These are phyloP conservation scores for Drosophila kepulauana DNA, from an alignment of 1,140 invertebrate genomes.

Conservation along the genomic window DNA sequence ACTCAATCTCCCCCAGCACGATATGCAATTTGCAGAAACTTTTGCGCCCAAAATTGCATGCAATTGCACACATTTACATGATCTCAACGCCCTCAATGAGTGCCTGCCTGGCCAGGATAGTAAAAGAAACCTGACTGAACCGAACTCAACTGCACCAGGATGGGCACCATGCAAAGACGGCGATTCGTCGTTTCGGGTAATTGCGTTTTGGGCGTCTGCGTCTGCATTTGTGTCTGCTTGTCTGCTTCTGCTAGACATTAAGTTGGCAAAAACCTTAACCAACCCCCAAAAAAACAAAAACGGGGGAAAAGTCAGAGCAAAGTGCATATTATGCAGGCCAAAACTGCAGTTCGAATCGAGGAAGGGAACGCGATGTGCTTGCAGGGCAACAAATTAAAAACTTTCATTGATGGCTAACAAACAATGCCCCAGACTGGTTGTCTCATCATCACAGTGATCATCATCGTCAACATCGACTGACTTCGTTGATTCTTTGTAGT, in stretches of 20 bases:
- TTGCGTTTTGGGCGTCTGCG: constrained; percentile 58
- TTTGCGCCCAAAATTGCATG: constrained; percentile 70
- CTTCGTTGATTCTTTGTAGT: constrained; percentile 63
- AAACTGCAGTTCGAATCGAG: constrained; percentile 63
- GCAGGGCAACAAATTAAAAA: constrained; percentile 71
- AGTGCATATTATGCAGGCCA: constrained; percentile 77
- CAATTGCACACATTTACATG: constrained; percentile 70
- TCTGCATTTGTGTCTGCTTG: constrained; percentile 27
- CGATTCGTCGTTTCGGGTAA: constrained; percentile 64
- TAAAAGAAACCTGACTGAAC: not conserved
- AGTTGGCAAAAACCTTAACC: constrained; percentile 49
- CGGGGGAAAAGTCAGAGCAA: constrained; percentile 35
- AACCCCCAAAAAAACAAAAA: constrained; percentile 31
- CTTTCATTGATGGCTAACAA: constrained; percentile 77
- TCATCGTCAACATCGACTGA: constrained; percentile 14
- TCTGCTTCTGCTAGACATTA: constrained; percentile 32
- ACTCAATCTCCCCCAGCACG: constrained; percentile 1
- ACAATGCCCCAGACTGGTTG: constrained; percentile 48
- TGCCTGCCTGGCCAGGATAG: not conserved
- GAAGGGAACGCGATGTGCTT: constrained; percentile 3
- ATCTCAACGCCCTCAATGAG: constrained; percentile 26
- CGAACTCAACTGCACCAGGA: constrained; percentile 23
- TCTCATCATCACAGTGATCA: constrained; percentile 2
- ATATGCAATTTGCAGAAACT: constrained; percentile 72
- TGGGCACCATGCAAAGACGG: constrained; percentile 42